Conservation (phyloP, 2,888 invertebrate genomes). For the Trissolcus japonicus region DNA sequence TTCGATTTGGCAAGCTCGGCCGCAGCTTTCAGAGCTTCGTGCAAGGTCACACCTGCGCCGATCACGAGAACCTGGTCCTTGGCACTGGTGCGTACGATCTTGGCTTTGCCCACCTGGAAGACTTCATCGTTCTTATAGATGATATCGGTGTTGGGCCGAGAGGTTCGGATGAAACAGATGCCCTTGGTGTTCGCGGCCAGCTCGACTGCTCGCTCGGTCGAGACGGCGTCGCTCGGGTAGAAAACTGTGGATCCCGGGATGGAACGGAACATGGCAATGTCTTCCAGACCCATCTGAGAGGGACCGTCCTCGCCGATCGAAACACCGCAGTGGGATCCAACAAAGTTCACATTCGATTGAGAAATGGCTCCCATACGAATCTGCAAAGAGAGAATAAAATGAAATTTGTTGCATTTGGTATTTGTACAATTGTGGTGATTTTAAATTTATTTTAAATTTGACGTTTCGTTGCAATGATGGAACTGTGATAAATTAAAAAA, state of each 20-base stretch:
- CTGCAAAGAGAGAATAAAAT: conserved; percentile 71
- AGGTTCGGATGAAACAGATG: conserved; percentile 96
- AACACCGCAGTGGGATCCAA: conserved; percentile 97
- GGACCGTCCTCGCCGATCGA: conserved; percentile 99
- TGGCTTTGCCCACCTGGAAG: conserved; percentile 88
- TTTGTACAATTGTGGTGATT: too few species aligned
- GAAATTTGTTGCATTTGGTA: too few species aligned
- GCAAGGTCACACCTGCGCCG: conserved; percentile 95
- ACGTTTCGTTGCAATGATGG: too few species aligned
- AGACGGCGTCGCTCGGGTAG: conserved; percentile 94
- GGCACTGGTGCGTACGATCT: conserved; percentile 85
- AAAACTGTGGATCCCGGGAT: conserved; percentile 89
- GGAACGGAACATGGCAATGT: conserved; percentile 95
- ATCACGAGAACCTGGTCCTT: conserved; percentile 90
- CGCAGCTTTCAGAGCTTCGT: conserved; percentile 92
- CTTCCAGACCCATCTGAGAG: conserved; percentile 99
- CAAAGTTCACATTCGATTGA: conserved; percentile 97
- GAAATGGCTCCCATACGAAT: conserved; percentile 99
- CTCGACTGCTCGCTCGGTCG: conserved; percentile 95
- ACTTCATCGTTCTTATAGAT: conserved; percentile 90
- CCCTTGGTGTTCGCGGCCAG: conserved; percentile 96
- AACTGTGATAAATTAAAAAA: too few species aligned
- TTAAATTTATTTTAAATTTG: too few species aligned
- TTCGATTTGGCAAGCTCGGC: conserved; percentile 84
- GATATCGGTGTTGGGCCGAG: conserved; percentile 91